phyloP scores from a whole-genome alignment of 1,140 invertebrate genomes.

The Drosophila kanapiae region DNA sequence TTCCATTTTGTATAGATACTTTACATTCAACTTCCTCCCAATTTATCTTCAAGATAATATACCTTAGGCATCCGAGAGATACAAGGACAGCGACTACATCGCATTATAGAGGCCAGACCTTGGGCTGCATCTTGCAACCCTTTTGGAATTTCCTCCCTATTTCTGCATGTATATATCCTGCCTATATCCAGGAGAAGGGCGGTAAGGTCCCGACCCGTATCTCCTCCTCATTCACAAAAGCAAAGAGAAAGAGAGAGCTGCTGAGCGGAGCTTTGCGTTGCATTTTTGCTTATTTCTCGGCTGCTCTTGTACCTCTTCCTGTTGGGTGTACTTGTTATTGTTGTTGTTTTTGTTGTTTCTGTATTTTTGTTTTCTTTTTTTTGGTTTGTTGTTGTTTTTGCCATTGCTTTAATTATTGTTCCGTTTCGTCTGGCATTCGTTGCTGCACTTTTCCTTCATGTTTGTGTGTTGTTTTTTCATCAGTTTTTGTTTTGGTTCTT shows the following conservation, averaged over 20 bases:
- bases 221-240: slow-evolving; percentile 50
- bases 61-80: slow-evolving; percentile 6
- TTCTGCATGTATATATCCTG: slow-evolving; percentile 22
- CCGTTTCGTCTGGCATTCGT: slow-evolving; percentile 76
- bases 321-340: slow-evolving; percentile 39
- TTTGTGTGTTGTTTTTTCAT: slow-evolving; percentile 49
- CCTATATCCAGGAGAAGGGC: slow-evolving; percentile 15
- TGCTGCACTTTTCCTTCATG: slow-evolving; percentile 59
- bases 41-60: neutral
- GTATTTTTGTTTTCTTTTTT: slow-evolving; percentile 53
- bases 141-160: slow-evolving; percentile 24
- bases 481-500: slow-evolving; percentile 49
- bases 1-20: neutral
- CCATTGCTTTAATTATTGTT: slow-evolving; percentile 82
- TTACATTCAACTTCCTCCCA: neutral
- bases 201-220: slow-evolving; percentile 27
- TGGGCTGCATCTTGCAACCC: slow-evolving; percentile 49
- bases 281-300: slow-evolving; percentile 49
- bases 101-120: slow-evolving; percentile 50
- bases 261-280: slow-evolving; percentile 44
- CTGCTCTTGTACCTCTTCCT: slow-evolving; percentile 55
- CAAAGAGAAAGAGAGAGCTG: slow-evolving; percentile 5
- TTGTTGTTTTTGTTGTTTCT: slow-evolving; percentile 41
- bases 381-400: slow-evolving; percentile 60
- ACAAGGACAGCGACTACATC: slow-evolving; percentile 35